Evolutionary conservation across 2,797 vertebrate genomes (phyloP).

Genomic region (Notoglanidium macrostoma): DNA sequence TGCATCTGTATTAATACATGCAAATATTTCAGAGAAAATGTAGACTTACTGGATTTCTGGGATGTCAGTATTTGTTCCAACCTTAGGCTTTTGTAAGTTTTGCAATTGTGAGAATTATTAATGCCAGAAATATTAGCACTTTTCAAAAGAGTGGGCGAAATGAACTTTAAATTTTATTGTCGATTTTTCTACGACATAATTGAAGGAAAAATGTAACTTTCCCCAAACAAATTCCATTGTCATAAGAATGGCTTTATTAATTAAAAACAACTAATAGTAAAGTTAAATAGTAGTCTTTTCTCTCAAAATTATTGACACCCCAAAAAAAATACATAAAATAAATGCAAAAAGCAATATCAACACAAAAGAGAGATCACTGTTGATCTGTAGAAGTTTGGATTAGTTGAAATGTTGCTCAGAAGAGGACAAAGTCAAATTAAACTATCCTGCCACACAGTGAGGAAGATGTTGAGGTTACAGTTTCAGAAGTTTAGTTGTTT

Average conservation of each 20-base stretch:
- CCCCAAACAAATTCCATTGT: neutral
- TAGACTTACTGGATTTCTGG: neutral
- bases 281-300: neutral
- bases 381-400: neutral
- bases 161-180: neutral
- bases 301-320: no score
- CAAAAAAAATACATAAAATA: no score
- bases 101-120: neutral
- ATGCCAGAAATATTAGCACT: neutral
- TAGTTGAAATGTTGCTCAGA: neutral
- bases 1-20: conserved; percentile 11
- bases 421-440: neutral
- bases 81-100: neutral
- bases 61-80: neutral
- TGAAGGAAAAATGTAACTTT: neutral
- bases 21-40: neutral
- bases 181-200: neutral
- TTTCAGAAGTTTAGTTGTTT: neutral
- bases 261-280: neutral
- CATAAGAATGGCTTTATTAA: neutral
- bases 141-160: neutral
- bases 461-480: neutral
- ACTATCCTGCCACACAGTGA: neutral
- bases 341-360: no score
- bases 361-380: no score